Evolutionary conservation across 1,140 invertebrate species (phyloP).

Genomic region (Globodera rostochiensis): DNA sequence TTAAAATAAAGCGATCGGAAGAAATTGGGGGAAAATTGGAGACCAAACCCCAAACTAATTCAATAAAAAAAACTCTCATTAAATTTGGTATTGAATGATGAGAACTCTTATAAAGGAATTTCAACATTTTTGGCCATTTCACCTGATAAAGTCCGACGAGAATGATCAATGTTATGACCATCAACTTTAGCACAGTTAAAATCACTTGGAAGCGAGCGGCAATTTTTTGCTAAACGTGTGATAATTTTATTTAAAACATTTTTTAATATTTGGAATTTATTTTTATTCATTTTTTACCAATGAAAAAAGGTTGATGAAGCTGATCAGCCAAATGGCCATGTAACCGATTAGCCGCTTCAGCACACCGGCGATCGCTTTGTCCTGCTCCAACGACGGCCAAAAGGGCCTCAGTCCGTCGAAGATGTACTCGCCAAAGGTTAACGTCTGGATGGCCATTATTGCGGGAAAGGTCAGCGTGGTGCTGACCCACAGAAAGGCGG

Average conservation of each 20-base stretch:
- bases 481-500: conserved; percentile 58
- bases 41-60: no score
- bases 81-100: no score
- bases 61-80: no score
- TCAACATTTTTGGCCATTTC: conserved; percentile 42
- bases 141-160: conserved; percentile 54
- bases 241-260: background rate
- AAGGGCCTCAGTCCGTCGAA: conserved; percentile 39
- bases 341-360: conserved; percentile 48
- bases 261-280: background rate
- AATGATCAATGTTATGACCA: conserved; percentile 54
- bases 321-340: conserved; percentile 44
- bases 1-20: no score
- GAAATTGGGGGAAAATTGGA: no score
- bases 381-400: background rate
- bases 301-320: conserved; percentile 44
- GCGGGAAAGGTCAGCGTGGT: conserved; percentile 54
- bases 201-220: conserved; percentile 55
- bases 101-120: background rate
- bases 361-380: background rate
- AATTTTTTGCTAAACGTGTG: conserved; percentile 23
- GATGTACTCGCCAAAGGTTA: conserved; percentile 59
- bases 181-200: conserved; percentile 53
- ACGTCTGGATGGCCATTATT: conserved; percentile 58
- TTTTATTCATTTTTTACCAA: conserved; percentile 11